Conservation (phyloP, 2,888 invertebrate genomes). For the Willowsia nigromaculata region DNA sequence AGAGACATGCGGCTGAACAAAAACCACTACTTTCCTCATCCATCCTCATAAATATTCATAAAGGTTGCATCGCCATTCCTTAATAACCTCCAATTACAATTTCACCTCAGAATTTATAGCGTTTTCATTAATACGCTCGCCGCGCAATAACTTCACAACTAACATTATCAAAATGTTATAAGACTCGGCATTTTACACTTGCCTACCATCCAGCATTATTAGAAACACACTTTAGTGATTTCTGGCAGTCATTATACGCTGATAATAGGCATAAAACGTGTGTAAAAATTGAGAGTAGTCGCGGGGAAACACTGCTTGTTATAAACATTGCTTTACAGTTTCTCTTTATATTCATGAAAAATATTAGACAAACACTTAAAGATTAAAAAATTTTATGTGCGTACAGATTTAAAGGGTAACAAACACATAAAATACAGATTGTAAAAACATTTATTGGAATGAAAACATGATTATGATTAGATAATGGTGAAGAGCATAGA, state of each 20-base stretch:
- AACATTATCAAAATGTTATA: neutral
- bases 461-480: neutral
- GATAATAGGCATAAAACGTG: no score
- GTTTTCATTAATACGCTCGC: conserved; percentile 40
- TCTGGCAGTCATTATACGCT: no score
- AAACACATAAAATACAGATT: neutral
- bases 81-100: conserved; percentile 65
- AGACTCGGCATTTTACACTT: neutral
- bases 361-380: no score
- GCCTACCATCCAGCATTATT: neutral
- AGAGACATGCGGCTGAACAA: neutral
- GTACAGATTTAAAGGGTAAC: neutral
- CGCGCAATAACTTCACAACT: conserved; percentile 31
- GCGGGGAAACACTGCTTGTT: no score
- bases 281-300: no score
- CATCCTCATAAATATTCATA: conserved; percentile 66
- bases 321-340: no score
- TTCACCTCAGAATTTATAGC: conserved; percentile 40
- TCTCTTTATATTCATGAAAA: no score
- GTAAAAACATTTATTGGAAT: neutral
- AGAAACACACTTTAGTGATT: neutral
- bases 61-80: conserved; percentile 55
- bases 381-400: neutral
- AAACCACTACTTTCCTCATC: conserved; percentile 2
- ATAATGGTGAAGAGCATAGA: no score